Evolutionary conservation across 2,113 vertebrate species (phyloP), one percentile per base, ranked within the genome.

Genomic region (Terrapene triunguis): DNA sequence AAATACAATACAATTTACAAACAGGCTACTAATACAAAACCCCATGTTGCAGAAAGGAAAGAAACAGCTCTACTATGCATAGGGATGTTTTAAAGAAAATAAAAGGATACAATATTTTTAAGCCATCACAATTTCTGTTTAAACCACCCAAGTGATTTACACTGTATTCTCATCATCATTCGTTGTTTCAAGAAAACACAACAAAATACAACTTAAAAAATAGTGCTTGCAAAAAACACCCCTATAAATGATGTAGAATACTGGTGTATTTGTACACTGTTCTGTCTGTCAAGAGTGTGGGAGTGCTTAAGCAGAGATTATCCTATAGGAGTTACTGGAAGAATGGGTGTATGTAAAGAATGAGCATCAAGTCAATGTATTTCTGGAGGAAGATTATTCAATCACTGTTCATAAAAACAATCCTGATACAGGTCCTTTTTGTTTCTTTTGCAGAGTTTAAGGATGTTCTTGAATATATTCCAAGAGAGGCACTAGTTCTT

Each of bases 361-460:
- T 81, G 8, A 65, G 7, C 59, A 25, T 85, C 80, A 38, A 55
- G 29, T 89, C 0, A 0, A 74, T 0, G 0, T 53, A 12, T 85
- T 92, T 72, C 65, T 72, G 35, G 65, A 72, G 65, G 35, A 19
- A 10, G 35, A 22, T 72, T 54, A 87, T 76, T 3, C 0, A 1
- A 59, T 78, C 94, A 87, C 48, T 83, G n/a, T 82, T 72, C 5
- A 72, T 25, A 65, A 80, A 91, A 16, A 10, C 22, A 54, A 19
- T 83, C 57, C 50, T 88, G 32, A 7, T 74, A 8, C 65, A 50
- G 19, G 25, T 1, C 8, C 1, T 47, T 88, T 85, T 57, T 84
- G 12, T 88, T 94, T 95, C 6, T 89, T 90, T 81, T 87, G 16
- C 42, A 54, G 44, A 84, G 69, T 32, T 27, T 80, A 38, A 54